Percentiles rank a stretch among this genome's conserved stretches.
These are phyloP conservation scores for Sylvilagus floridanus DNA, from an alignment of 2,797 vertebrate species.

Conservation along the genomic window DNA sequence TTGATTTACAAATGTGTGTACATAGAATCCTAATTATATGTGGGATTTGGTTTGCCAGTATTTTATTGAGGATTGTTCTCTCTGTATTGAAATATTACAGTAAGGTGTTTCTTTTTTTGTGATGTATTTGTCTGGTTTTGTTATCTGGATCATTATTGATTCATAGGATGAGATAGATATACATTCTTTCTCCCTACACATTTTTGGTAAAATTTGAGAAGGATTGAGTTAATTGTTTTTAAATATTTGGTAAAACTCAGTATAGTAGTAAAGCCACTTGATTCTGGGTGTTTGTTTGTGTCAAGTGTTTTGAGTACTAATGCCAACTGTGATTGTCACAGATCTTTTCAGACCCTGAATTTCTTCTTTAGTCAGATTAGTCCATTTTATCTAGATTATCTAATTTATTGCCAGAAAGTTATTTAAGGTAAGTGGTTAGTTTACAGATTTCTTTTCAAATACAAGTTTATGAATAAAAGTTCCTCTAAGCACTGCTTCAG, in stretches of 20 bases:
- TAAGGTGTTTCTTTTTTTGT: background rate
- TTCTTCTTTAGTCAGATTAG: conserved; percentile 5
- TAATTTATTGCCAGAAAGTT: background rate
- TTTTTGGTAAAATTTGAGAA: background rate
- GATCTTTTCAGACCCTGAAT: background rate
- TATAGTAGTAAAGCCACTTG: background rate
- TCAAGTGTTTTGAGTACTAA: conserved; percentile 33
- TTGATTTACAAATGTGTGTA: background rate
- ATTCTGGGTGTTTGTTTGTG: conserved; percentile 11
- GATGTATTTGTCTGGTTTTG: background rate
- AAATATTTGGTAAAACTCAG: background rate
- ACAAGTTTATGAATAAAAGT: background rate
- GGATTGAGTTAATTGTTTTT: conserved; percentile 8
- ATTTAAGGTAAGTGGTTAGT: background rate
- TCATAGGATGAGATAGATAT: conserved; percentile 1
- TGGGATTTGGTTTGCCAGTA: background rate
- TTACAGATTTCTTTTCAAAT: background rate
- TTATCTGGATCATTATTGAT: background rate
- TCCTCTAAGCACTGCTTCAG: background rate
- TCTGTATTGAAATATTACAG: background rate
- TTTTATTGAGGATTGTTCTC: background rate
- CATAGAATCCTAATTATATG: background rate
- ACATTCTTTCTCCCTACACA: background rate
- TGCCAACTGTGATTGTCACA: background rate
- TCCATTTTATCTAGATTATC: background rate